Base-by-base conservation (phyloP, 2,797 vertebrate species). In the Thaleichthys pacificus region DNA sequence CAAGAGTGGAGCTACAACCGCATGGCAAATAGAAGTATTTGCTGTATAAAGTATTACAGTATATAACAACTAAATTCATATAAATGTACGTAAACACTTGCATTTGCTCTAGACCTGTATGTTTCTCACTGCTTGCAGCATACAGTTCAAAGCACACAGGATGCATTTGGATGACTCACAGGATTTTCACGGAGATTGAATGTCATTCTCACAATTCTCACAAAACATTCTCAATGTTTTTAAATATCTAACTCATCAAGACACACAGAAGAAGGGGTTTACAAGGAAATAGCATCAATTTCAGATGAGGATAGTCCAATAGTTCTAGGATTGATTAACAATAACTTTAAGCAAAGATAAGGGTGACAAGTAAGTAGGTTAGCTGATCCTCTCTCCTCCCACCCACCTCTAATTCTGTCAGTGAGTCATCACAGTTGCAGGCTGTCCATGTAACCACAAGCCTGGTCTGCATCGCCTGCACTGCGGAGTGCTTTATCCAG, bases 111-210 rank as follows among this genome's bases (percentile, higher is more conserved):
- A 63, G 68, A 72, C 74, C 76, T 69, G 61, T 68, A 69, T 28
- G 22, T 75, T 79, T 71, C 49, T 56, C 66, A 81, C 70, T 69
- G 71, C 74, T 63, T 19, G 69, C 57, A 66, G 80, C 78, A 76
- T 19, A 60, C 42, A 47, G 42, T 47, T 47, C 3, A 71, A 76
- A 82, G 69, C 72, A 78, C 38, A 61, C 64, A 81, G 69, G 77
- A 78, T 12, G 51, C 74, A 47, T 72, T 72, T 28, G 72, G 61
- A 61, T 80, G 80, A 85, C 58, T 85, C 78, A 82, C 42, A 68
- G 68, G 64, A 51, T 56, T 56, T 56, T 28, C 9, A 9, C 21
- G 24, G 57, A 24, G 57, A 21, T 24, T 21, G 57, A 24, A 60
- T n/a, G n/a, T n/a, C n/a, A n/a, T n/a, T n/a, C n/a, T n/a, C n/a